phyloP scores from a whole-genome alignment of 2,113 vertebrate species.

The Felis chaus region DNA sequence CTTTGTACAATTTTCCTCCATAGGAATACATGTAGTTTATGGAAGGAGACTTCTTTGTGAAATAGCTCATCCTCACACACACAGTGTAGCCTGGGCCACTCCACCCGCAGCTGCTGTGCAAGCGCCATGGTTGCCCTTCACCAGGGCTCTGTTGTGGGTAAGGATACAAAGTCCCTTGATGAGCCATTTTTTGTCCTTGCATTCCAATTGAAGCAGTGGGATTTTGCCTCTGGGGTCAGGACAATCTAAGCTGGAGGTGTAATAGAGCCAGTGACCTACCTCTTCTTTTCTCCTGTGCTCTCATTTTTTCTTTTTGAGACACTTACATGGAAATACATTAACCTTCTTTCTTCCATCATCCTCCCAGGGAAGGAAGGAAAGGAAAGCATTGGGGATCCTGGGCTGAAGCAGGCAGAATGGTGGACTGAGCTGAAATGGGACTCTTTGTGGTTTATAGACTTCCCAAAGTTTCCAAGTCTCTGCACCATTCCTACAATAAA shows the following conservation, averaged over 20 bases:
- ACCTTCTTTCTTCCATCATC: not conserved
- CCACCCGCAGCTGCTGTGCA: accelerated
- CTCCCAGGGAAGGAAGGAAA: not conserved
- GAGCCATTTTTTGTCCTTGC: not conserved
- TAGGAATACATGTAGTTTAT: not conserved
- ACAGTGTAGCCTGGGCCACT: not conserved
- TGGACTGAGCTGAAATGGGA: not conserved
- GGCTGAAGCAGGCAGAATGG: not conserved
- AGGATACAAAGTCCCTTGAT: not conserved
- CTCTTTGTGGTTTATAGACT: not conserved
- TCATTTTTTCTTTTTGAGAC: not conserved
- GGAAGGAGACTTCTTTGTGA: not conserved
- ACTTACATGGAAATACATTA: not conserved
- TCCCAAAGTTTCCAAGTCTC: not conserved
- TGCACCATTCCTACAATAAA: not conserved
- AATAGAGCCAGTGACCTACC: not conserved
- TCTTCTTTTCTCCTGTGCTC: not conserved
- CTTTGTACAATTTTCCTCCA: not conserved
- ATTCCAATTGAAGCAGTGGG: not conserved
- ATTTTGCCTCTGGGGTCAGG: not conserved
- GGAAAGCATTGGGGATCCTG: not conserved
- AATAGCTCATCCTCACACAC: accelerated
- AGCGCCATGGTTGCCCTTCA: not conserved
- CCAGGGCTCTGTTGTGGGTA: not conserved
- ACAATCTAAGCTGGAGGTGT: not conserved